Evolutionary conservation across 64 coral and sea anemone genomes (phyloP), one percentile per base, ranked within the genome.

Genomic region (Montipora efflorescens): DNA sequence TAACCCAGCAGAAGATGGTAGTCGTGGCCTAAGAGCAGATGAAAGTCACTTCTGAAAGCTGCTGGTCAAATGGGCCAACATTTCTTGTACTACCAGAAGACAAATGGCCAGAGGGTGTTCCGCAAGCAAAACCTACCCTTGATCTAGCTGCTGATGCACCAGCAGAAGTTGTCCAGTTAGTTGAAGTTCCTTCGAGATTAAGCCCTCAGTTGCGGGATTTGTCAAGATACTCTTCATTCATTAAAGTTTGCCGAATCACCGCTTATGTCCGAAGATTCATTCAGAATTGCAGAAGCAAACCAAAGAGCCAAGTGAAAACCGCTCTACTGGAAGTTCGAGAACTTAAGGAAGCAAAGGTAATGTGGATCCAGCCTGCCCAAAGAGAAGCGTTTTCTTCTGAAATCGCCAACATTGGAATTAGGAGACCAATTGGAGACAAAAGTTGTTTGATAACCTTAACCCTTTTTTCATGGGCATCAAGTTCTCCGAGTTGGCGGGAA

Each of bases 21-120:
- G 18, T 59, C 72, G 87, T 28, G 87, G 87, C 4, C 43, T 91
- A 48, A 47, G 58, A 14, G 16, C 67, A 53, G 55, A 45, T 51
- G 16, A 15, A 58, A 79, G 28, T 91, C 23, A 57, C 18, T 22
- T 12, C 15, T 5, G 16, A 73, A 19, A n/a, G 77, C n/a, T 43
- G 16, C 1, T 82, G 89, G 89, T 64, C 74, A 44, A 69, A 55
- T 51, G 89, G 89, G 52, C 78, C 89, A 4, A 14, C 45, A 5
- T 82, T 91, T 7, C 66, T 91, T 64, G 52, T 62, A 76, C 75
- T 57, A 23, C 48, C 88, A 77, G 88, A 90, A 66, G 88, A 90
- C n/a, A 25, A 79, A n/a, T 90, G 75, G 88, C 75, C 88, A 28
- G 13, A 61, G 3, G 58, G 80, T 12, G 47, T 62, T 77, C 50